Evolutionary conservation across 2,797 vertebrate species (phyloP).

Genomic region (Rhinichthys osculus): DNA sequence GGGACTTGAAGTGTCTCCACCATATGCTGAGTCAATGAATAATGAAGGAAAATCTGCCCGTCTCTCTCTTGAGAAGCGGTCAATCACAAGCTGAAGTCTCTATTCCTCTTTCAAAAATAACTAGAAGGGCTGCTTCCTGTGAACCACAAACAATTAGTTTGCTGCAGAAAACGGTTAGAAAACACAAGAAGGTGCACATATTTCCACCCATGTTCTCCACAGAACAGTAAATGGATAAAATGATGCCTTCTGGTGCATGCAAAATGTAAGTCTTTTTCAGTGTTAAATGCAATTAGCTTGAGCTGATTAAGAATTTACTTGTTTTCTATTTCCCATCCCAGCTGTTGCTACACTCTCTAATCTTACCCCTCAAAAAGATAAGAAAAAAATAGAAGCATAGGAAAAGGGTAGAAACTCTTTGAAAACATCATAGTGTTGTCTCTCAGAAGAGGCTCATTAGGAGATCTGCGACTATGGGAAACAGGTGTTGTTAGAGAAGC

Average conservation of each 20-base stretch:
- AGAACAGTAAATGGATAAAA: slow-evolving; percentile 5
- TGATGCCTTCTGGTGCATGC: slow-evolving; percentile 15
- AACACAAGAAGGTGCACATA: neutral
- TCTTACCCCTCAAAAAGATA: slow-evolving; percentile 19
- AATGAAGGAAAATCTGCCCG: slow-evolving; percentile 50
- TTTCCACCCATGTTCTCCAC: neutral
- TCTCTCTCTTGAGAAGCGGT: neutral
- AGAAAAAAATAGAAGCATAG: slow-evolving; percentile 9
- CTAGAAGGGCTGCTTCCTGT: neutral
- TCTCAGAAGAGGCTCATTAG: slow-evolving; percentile 36
- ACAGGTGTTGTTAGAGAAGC: slow-evolving; percentile 20
- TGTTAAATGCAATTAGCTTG: slow-evolving; percentile 17
- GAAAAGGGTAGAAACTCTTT: slow-evolving; percentile 13
- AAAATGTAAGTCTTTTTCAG: slow-evolving; percentile 23
- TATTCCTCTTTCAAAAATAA: slow-evolving; percentile 18
- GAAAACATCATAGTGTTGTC: slow-evolving; percentile 38
- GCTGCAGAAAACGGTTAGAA: neutral
- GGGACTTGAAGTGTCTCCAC: slow-evolving; percentile 22
- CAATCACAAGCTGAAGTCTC: neutral
- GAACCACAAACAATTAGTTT: slow-evolving; percentile 30
- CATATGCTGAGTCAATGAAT: slow-evolving; percentile 55
- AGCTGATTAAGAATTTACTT: slow-evolving; percentile 38
- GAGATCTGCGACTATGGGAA: neutral
- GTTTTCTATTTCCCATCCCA: slow-evolving; percentile 32
- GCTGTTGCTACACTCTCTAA: slow-evolving; percentile 15